phyloP scores from a whole-genome alignment of 2,113 vertebrate genomes.

The Podocnemis expansa region DNA sequence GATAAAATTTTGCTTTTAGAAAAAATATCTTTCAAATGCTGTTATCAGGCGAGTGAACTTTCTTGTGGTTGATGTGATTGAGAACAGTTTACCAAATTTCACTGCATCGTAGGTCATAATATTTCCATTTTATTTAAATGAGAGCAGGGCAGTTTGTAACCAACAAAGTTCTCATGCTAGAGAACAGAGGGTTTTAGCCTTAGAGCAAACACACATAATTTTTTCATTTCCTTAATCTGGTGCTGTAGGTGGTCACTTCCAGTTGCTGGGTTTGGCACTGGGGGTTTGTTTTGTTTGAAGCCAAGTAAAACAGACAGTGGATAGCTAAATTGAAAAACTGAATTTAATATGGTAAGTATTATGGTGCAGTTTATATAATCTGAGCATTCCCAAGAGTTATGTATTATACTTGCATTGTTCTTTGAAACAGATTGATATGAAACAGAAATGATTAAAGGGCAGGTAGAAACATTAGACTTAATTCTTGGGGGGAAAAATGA shows the following conservation, averaged over 20 bases:
- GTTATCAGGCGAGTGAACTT: slow-evolving; percentile 31
- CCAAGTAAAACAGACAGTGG: slow-evolving; percentile 71
- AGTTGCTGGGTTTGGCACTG: slow-evolving; percentile 61
- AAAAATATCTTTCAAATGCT: slow-evolving; percentile 33
- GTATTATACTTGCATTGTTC: slow-evolving; percentile 37
- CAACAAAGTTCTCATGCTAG: slow-evolving; percentile 36
- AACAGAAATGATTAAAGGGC: slow-evolving; percentile 44
- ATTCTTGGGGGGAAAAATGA: neutral
- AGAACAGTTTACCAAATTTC: slow-evolving; percentile 47
- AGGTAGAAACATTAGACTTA: slow-evolving; percentile 50
- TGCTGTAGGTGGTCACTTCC: slow-evolving; percentile 70
- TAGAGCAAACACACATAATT: slow-evolving; percentile 62
- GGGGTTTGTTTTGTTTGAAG: slow-evolving; percentile 61
- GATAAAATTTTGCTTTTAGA: slow-evolving; percentile 14
- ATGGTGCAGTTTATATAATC: slow-evolving; percentile 64
- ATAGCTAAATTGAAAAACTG: slow-evolving; percentile 69
- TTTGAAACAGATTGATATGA: slow-evolving; percentile 57
- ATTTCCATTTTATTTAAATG: slow-evolving; percentile 63
- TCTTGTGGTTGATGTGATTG: slow-evolving; percentile 29
- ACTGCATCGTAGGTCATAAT: slow-evolving; percentile 52
- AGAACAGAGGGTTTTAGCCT: slow-evolving; percentile 53
- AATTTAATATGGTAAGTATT: slow-evolving; percentile 65
- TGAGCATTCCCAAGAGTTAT: slow-evolving; percentile 56
- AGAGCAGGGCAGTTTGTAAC: slow-evolving; percentile 40
- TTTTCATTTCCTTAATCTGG: slow-evolving; percentile 69